Evolutionary conservation across 2,113 vertebrate species (phyloP).

Genomic region (Colossoma macropomum): DNA sequence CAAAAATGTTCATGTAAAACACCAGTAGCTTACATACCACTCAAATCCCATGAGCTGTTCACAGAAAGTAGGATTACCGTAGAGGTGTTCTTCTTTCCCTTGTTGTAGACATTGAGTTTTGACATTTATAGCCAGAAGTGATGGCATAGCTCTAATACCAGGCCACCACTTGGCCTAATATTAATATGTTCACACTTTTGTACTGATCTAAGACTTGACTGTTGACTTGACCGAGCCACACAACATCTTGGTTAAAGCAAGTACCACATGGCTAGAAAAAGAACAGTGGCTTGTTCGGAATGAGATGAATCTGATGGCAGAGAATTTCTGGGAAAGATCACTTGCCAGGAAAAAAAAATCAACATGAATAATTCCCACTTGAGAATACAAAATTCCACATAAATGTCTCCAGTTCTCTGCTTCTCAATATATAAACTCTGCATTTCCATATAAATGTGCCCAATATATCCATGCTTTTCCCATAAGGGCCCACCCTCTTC

Average conservation of each 20-base stretch:
- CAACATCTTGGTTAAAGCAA: background rate
- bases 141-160: too few relatives aligned
- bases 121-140: too few relatives aligned
- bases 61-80: too few relatives aligned
- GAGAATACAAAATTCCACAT: constrained; percentile 7
- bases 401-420: constrained; percentile 3
- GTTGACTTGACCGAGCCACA: constrained; percentile 17
- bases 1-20: too few relatives aligned
- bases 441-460: constrained; percentile 22
- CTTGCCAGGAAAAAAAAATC: background rate
- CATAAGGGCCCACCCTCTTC: background rate
- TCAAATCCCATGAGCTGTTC: too few relatives aligned
- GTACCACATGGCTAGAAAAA: background rate
- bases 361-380: background rate
- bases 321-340: background rate
- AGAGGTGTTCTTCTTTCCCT: too few relatives aligned
- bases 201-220: background rate
- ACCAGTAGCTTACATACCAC: too few relatives aligned
- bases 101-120: too few relatives aligned
- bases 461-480: background rate
- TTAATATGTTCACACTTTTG: background rate
- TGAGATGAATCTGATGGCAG: constrained; percentile 12
- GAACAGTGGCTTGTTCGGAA: background rate
- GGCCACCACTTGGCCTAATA: too few relatives aligned
- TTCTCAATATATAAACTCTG: background rate